phyloP scores from a whole-genome alignment of 2,113 vertebrate genomes.

The Pseudopipra pipra region DNA sequence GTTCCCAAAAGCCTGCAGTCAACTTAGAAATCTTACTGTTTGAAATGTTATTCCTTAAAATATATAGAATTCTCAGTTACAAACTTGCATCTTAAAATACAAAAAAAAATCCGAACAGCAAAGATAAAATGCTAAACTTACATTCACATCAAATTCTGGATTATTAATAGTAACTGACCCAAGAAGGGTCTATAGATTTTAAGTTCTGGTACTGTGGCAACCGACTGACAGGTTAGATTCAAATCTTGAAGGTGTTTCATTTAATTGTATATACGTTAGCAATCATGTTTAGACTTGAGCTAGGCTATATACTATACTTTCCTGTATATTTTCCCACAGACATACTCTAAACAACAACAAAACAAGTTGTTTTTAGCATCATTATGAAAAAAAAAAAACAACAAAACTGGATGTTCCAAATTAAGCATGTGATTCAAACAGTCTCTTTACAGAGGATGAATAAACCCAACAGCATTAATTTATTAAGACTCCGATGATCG shows the following conservation, averaged over 20 bases:
- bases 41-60: neutral
- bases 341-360: constrained; percentile 56
- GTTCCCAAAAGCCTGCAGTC: neutral
- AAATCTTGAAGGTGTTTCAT: constrained; percentile 45
- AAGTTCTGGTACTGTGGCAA: constrained; percentile 1
- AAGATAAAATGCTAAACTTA: neutral
- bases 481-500: neutral
- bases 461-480: constrained; percentile 4
- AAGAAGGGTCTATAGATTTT: neutral
- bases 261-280: constrained; percentile 32
- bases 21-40: neutral
- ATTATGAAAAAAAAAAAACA: constrained; percentile 14
- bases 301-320: constrained; percentile 17
- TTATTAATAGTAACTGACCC: neutral
- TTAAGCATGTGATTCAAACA: constrained; percentile 30
- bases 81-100: neutral
- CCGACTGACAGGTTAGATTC: constrained; percentile 34
- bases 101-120: neutral
- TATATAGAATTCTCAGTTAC: neutral
- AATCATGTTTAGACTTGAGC: constrained; percentile 66
- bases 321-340: constrained; percentile 66
- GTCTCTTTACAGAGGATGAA: neutral
- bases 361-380: constrained; percentile 59
- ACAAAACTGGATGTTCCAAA: neutral
- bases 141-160: neutral